Percentiles rank a stretch among this genome's conserved stretches.
Evolutionary conservation across 1,140 invertebrate genomes (phyloP).

Genomic region (Probaryconus sp.): DNA sequence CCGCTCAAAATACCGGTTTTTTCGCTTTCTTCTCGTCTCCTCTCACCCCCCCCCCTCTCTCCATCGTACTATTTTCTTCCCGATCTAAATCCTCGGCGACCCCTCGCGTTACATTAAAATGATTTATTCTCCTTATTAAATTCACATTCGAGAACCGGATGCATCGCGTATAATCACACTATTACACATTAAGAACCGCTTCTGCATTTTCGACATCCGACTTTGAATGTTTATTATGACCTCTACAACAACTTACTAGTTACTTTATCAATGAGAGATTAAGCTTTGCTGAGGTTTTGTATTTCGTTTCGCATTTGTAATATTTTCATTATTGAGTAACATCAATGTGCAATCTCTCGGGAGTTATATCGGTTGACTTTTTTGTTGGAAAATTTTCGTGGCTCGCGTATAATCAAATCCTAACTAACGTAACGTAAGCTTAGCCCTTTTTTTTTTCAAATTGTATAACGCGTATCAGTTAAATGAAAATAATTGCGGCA

Average conservation of each 20-base stretch:
- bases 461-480: background rate
- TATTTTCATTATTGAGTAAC: no score
- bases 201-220: constrained; percentile 12
- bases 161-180: constrained; percentile 28
- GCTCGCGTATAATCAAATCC: no score
- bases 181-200: constrained; percentile 20
- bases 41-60: background rate
- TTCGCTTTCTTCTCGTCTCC: constrained; percentile 26
- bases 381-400: no score
- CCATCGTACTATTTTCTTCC: constrained; percentile 26
- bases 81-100: constrained; percentile 21
- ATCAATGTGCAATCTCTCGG: no score
- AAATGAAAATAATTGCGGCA: constrained; percentile 56
- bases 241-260: background rate
- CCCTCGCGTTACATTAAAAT: constrained; percentile 58
- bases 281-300: no score
- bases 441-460: constrained; percentile 6
- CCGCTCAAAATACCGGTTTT: constrained; percentile 62
- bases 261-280: no score
- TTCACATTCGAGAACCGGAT: constrained; percentile 56
- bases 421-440: constrained; percentile 2
- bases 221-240: constrained; percentile 2
- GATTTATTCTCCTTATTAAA: constrained; percentile 65
- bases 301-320: no score
- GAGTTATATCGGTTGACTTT: no score